Evolutionary conservation across 2,888 invertebrate species (phyloP).

Genomic region (Tubulanus polymorphus): DNA sequence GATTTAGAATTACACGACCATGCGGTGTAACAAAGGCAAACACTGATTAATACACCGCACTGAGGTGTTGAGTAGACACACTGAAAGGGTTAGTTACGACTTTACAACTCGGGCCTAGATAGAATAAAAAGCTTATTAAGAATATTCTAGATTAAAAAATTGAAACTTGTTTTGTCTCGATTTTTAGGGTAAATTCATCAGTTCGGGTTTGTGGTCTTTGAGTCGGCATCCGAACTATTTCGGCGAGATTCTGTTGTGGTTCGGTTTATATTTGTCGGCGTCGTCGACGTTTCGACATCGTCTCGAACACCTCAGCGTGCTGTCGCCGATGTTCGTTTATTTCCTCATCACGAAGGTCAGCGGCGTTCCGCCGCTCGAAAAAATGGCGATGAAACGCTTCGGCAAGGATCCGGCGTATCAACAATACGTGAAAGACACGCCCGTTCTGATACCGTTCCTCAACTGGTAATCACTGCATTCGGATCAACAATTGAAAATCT

Average conservation of each 20-base stretch:
- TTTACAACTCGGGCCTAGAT: too few relatives aligned
- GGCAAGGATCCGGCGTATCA: slow-evolving; percentile 43
- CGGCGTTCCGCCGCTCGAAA: slow-evolving; percentile 51
- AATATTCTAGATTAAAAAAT: too few relatives aligned
- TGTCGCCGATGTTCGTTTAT: slow-evolving; percentile 47
- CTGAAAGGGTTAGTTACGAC: too few relatives aligned
- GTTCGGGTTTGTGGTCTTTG: slow-evolving; percentile 42
- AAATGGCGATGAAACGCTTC: slow-evolving; percentile 42
- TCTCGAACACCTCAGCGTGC: slow-evolving; percentile 31
- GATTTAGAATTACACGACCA: too few relatives aligned
- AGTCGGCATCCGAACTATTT: slow-evolving; percentile 50
- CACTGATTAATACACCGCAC: too few relatives aligned
- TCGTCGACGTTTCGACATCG: slow-evolving; percentile 30
- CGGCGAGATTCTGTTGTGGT: slow-evolving; percentile 50
- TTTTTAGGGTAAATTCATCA: slow-evolving; percentile 43
- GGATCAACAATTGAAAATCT: too few relatives aligned
- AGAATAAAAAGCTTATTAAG: too few relatives aligned
- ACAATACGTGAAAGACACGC: slow-evolving; percentile 46
- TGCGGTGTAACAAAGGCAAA: too few relatives aligned
- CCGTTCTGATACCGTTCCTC: slow-evolving; percentile 48
- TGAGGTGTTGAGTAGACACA: too few relatives aligned
- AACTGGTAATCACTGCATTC: slow-evolving; percentile 32
- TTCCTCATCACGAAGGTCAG: slow-evolving; percentile 48
- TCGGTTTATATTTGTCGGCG: slow-evolving; percentile 39
- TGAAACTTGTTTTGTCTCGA: neutral